phyloP scores from a whole-genome alignment of 2,888 invertebrate genomes.

The Plagiodera versicolora region DNA sequence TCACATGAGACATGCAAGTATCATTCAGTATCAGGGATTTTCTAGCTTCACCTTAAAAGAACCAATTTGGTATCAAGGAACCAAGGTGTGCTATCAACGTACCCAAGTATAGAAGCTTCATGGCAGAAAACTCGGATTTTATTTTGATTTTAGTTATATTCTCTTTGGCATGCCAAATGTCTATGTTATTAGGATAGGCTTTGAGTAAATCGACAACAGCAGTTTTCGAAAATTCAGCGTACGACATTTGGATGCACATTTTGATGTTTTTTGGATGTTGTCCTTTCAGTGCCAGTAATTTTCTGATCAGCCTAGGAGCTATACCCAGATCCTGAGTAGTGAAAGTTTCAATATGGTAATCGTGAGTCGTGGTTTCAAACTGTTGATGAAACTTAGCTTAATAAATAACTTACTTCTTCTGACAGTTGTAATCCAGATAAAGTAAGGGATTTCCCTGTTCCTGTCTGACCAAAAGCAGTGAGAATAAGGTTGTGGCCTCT shows the following conservation, averaged over 20 bases:
- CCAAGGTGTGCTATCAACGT: constrained; percentile 11
- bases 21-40: constrained; percentile 43
- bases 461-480: constrained; percentile 53
- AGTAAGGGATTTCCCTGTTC: constrained; percentile 52
- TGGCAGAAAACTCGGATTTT: constrained; percentile 42
- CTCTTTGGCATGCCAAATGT: constrained; percentile 36
- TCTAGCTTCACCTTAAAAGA: constrained; percentile 48
- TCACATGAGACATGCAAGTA: constrained; percentile 49
- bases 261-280: constrained; percentile 40
- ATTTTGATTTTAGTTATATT: constrained; percentile 40
- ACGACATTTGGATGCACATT: constrained; percentile 50
- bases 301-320: constrained; percentile 48
- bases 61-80: too few species aligned
- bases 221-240: constrained; percentile 49
- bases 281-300: constrained; percentile 46
- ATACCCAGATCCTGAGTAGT: constrained; percentile 45
- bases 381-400: too few species aligned
- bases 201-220: constrained; percentile 49
- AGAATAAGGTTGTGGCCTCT: constrained; percentile 46
- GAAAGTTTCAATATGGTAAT: too few species aligned
- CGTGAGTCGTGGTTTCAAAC: too few species aligned
- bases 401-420: constrained; percentile 31
- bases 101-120: constrained; percentile 50
- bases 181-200: constrained; percentile 35
- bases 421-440: constrained; percentile 43